Base-by-base conservation (phyloP, 1,140 invertebrate species). In the Aphis craccivora region DNA sequence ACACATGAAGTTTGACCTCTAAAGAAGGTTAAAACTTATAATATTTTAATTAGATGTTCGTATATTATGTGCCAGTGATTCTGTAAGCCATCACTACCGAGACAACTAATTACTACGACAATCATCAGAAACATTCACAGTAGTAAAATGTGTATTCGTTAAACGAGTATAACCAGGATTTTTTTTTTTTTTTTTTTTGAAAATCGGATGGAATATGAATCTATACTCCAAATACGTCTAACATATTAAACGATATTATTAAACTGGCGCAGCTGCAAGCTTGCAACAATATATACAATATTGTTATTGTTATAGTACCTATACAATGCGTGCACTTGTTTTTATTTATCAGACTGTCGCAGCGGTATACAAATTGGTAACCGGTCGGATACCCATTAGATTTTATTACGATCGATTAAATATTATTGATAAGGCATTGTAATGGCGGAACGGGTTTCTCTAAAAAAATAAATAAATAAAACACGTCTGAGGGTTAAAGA, bases 341-440 rank as follows among this genome's bases (percentile, higher is more conserved):
- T 76, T 76, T 76, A 76, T 76, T 76, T n/a, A 76, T 76, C 60
- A 76, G 30, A 76, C 60, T 76, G 60, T 76, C 60, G 60, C 60
- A 76, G 60, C 60, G 60, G 30, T 76, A n/a, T n/a, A 76, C 60
- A 76, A 76, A 76, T 76, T 76, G 60, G 60, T 76, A 76, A 76
- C 60, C 60, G 60, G 60, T 76, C 60, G 30, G 60, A 18, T 76
- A 76, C 60, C 60, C 60, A 76, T 76, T 76, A 76, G 60, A 76
- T 76, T 76, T 76, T 76, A 76, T 76, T 76, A 18, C 60, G 6
- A 76, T 76, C 60, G 60, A 76, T 76, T 76, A 76, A 76, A 6
- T 18, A 76, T 76, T 76, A 76, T 76, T n/a, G n/a, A 76, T 76
- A 76, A 76, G 60, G 60, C 60, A n/a, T 76, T 76, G 60, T 76